A percentile compares a stretch with the other conserved stretches of the same genome.
These are phyloP conservation scores for Lasioglossum lativentre DNA, from an alignment of 2,888 invertebrate species.

Conservation along the genomic window DNA sequence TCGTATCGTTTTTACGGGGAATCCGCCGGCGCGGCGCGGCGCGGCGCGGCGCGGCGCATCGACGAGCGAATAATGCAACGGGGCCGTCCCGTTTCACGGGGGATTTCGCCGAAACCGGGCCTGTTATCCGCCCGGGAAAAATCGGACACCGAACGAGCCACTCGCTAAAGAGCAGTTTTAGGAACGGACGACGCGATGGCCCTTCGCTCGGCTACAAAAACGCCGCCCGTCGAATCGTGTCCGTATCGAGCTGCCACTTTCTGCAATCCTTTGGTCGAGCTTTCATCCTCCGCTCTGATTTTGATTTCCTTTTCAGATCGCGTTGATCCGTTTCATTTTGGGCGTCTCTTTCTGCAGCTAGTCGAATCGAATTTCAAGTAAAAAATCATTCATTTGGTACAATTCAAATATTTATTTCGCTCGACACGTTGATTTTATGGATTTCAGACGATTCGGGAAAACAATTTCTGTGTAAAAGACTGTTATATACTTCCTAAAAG, in stretches of 20 bases:
- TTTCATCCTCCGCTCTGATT: not conserved
- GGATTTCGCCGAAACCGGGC: conserved; percentile 4
- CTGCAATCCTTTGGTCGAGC: not conserved
- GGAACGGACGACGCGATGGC: not conserved
- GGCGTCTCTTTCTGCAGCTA: too few relatives aligned
- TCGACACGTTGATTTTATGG: too few relatives aligned
- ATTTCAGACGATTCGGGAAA: too few relatives aligned
- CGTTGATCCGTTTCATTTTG: not conserved
- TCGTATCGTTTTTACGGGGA: not conserved
- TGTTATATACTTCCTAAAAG: too few relatives aligned
- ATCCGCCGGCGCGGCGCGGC: too few relatives aligned
- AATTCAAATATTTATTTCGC: too few relatives aligned
- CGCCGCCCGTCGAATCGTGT: not conserved
- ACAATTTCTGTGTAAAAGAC: too few relatives aligned
- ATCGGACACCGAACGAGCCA: not conserved
- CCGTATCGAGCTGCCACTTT: not conserved
- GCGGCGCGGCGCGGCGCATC: too few relatives aligned
- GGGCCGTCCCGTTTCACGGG: not conserved
- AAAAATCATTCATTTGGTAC: not conserved
- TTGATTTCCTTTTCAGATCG: not conserved
- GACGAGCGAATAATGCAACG: conserved; percentile 1
- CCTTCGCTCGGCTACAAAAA: not conserved
- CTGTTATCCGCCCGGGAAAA: not conserved
- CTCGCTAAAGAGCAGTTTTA: not conserved
- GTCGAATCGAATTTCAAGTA: not conserved